Conservation (phyloP, 2,113 vertebrate genomes). For the Hylia prasina region DNA sequence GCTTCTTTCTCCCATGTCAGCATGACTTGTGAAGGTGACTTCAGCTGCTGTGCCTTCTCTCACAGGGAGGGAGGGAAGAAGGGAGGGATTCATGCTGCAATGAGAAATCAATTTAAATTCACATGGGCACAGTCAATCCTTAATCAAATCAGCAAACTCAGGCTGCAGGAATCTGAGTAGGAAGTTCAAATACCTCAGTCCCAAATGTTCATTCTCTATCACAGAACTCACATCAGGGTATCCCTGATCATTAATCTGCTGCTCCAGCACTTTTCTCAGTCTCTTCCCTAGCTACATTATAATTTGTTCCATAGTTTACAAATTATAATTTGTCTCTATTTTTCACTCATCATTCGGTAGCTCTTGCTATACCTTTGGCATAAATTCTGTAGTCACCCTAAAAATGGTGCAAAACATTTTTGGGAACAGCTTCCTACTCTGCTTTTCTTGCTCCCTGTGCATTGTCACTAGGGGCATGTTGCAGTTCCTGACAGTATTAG, state of each 20-base stretch:
- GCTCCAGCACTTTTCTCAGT: not conserved
- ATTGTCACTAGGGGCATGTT: not conserved
- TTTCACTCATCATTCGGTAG: not conserved
- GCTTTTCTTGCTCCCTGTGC: not conserved
- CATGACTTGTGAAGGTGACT: not conserved
- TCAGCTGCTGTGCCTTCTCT: not conserved
- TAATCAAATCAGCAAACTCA: slow-evolving; percentile 2
- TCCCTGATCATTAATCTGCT: not conserved
- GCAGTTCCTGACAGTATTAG: not conserved
- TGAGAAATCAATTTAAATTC: slow-evolving; percentile 44
- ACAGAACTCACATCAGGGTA: not conserved
- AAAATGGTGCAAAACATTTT: not conserved
- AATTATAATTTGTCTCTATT: not conserved
- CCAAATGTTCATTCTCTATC: not conserved
- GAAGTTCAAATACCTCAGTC: not conserved
- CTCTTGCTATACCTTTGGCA: not conserved
- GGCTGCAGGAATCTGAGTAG: not conserved
- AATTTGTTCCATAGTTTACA: not conserved
- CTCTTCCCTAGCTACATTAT: not conserved
- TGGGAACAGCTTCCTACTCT: not conserved
- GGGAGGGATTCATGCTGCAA: not conserved
- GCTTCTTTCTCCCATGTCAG: not conserved
- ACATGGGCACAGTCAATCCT: not conserved
- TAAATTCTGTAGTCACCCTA: not conserved
- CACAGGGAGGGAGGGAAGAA: not conserved